These are phyloP conservation scores for Strix aluco DNA, from an alignment of 2,113 vertebrate genomes.

Conservation along the genomic window DNA sequence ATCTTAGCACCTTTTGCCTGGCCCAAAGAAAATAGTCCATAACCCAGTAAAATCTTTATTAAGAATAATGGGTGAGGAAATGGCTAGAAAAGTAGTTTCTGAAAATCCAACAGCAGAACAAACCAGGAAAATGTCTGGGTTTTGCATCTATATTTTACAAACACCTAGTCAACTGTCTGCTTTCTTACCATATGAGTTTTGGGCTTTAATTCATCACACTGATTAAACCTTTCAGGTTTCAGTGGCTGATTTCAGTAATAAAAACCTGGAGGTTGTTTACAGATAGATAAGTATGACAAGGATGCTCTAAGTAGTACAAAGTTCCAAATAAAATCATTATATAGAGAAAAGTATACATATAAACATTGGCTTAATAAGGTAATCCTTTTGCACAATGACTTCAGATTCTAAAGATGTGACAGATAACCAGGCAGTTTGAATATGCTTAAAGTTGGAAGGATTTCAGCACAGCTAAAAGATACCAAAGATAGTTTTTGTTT, in stretches of 20 bases:
- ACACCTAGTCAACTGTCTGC: conserved; percentile 38
- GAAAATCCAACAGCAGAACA: conserved; percentile 65
- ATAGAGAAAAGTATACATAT: neutral
- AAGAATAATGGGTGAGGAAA: conserved; percentile 71
- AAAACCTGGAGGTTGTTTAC: neutral
- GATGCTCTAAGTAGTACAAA: neutral
- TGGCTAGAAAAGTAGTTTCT: conserved; percentile 72
- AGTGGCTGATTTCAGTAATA: neutral
- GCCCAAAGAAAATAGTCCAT: conserved; percentile 70
- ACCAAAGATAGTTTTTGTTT: neutral
- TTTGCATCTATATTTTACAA: conserved; percentile 71
- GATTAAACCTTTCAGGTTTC: neutral
- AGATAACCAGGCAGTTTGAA: neutral
- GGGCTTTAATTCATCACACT: neutral
- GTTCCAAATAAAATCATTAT: neutral
- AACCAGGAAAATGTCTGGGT: conserved; percentile 71
- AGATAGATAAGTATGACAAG: neutral
- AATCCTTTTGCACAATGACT: neutral
- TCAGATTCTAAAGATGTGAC: neutral
- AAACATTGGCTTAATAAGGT: neutral
- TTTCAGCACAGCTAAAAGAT: neutral
- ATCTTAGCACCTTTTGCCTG: conserved; percentile 54
- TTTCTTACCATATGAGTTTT: conserved; percentile 34
- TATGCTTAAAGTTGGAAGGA: neutral
- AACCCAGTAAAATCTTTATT: conserved; percentile 72